Conservation (phyloP, 2,888 invertebrate genomes). For the Gortyna flavago region DNA sequence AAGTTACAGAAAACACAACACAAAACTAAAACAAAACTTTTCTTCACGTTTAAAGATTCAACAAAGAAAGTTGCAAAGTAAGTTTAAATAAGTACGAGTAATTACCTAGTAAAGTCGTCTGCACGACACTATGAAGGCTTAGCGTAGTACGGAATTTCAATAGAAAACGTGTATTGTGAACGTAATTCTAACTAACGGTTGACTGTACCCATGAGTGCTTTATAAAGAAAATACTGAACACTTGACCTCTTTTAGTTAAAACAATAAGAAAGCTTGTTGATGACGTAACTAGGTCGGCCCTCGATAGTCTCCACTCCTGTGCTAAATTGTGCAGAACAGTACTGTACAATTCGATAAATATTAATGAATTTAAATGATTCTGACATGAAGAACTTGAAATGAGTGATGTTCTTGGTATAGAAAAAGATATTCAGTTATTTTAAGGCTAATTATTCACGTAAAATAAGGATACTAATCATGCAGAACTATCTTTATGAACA, state of each 20-base stretch:
- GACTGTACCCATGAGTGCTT: background rate
- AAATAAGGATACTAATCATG: background rate
- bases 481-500: background rate
- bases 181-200: background rate
- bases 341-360: background rate
- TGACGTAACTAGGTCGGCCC: background rate
- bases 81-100: background rate
- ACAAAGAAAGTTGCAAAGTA: background rate
- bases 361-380: background rate
- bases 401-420: background rate
- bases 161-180: too few species aligned
- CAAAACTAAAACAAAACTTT: too few species aligned
- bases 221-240: background rate
- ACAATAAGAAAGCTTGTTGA: background rate
- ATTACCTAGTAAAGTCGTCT: too few species aligned
- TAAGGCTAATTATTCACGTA: background rate
- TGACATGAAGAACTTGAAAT: background rate
- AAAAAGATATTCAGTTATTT: background rate
- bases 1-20: background rate
- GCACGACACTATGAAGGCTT: background rate
- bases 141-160: background rate
- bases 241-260: constrained; percentile 6
- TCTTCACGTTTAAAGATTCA: background rate
- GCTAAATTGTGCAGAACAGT: background rate
- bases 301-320: background rate